Evolutionary conservation across 2,113 vertebrate species (phyloP).

Genomic region (Brachypteracias leptosomus): DNA sequence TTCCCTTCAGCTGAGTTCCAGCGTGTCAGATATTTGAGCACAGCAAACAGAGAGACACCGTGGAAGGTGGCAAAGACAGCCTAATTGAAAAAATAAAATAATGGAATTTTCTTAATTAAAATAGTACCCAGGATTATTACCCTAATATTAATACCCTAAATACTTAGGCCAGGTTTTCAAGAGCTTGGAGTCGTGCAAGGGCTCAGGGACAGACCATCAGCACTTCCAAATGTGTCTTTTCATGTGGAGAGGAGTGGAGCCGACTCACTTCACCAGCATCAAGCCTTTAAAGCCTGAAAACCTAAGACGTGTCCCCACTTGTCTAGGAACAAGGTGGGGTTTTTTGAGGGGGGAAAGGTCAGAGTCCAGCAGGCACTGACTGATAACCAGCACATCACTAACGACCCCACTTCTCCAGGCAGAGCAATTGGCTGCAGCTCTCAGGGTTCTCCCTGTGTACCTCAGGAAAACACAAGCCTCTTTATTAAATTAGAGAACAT

Average conservation of each 20-base stretch:
- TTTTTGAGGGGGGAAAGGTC: too few relatives aligned
- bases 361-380: neutral
- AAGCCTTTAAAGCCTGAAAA: too few relatives aligned
- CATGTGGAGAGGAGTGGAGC: neutral
- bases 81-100: neutral
- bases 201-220: rapidly evolving
- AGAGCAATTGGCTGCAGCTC: neutral
- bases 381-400: neutral
- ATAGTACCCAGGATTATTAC: rapidly evolving
- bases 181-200: neutral
- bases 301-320: too few relatives aligned
- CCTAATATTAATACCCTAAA: too few relatives aligned
- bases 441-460: neutral
- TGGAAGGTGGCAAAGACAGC: neutral
- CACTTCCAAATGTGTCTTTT: rapidly evolving
- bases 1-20: neutral
- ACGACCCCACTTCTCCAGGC: neutral
- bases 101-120: neutral
- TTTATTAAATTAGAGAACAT: neutral
- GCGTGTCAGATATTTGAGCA: neutral
- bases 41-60: neutral
- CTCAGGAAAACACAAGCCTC: neutral
- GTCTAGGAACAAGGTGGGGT: too few relatives aligned
- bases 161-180: neutral
- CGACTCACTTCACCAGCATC: neutral